Conservation (phyloP, 1,140 invertebrate genomes). For the Listronotus bonariensis region DNA sequence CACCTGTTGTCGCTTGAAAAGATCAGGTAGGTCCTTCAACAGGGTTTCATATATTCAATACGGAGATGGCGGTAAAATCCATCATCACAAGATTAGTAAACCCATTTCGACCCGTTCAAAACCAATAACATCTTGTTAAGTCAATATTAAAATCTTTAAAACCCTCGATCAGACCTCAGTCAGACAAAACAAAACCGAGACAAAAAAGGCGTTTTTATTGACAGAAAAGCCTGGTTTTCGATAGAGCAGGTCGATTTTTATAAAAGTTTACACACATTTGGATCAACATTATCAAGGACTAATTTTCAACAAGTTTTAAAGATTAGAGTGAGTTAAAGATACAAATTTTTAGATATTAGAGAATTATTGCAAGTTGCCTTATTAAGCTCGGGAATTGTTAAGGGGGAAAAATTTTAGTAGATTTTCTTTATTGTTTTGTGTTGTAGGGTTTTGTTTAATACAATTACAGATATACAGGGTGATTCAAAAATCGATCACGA, state of each 20-base stretch:
- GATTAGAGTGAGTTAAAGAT: too few relatives aligned
- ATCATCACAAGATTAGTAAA: conserved; percentile 13
- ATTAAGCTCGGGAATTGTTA: too few relatives aligned
- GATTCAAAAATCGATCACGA: too few relatives aligned
- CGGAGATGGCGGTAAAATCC: background rate
- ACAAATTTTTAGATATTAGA: too few relatives aligned
- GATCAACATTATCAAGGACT: conserved; percentile 9
- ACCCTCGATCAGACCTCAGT: conserved; percentile 2
- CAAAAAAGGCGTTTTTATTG: conserved; percentile 19
- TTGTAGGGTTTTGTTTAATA: too few relatives aligned
- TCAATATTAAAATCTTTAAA: conserved; percentile 16
- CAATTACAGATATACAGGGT: too few relatives aligned
- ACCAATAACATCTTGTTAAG: conserved; percentile 21
- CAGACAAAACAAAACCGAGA: conserved; percentile 19
- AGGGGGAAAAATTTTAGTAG: too few relatives aligned
- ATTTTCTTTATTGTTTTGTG: too few relatives aligned
- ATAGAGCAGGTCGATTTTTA: conserved; percentile 21
- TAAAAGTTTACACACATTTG: conserved; percentile 11
- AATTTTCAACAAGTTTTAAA: background rate
- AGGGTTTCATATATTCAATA: too few relatives aligned
- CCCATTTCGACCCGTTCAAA: conserved; percentile 14
- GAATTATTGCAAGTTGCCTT: too few relatives aligned
- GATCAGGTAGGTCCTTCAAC: too few relatives aligned
- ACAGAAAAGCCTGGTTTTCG: conserved; percentile 22
- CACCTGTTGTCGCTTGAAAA: too few relatives aligned